A percentile compares a stretch with the other conserved stretches of the same genome.
These are phyloP conservation scores for Tauraco erythrolophus DNA, from an alignment of 2,113 vertebrate species.

Conservation along the genomic window DNA sequence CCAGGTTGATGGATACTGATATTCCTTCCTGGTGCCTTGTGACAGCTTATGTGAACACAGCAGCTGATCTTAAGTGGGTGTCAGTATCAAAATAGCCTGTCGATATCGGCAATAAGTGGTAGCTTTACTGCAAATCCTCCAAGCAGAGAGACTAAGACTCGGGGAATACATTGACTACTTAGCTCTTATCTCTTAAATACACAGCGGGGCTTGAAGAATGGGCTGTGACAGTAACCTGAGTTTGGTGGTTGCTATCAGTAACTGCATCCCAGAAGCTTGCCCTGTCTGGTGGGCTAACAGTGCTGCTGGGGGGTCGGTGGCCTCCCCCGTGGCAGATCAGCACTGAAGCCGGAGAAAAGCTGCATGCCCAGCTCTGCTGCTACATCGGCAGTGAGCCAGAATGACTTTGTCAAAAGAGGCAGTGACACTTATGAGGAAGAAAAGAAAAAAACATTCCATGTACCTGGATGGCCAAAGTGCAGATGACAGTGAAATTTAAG, in stretches of 20 bases:
- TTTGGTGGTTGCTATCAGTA: neutral
- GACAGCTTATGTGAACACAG: neutral
- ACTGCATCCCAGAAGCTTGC: neutral
- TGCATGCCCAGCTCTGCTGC: neutral
- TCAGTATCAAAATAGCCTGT: constrained; percentile 3
- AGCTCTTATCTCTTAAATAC: neutral
- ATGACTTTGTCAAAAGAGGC: neutral
- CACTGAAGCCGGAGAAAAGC: neutral
- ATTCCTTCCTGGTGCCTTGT: neutral
- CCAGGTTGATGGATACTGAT: neutral
- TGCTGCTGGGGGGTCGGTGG: neutral
- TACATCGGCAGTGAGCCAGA: neutral
- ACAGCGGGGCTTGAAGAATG: neutral
- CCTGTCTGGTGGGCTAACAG: neutral
- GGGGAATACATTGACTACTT: neutral
- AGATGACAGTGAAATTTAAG: neutral
- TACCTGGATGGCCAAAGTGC: neutral
- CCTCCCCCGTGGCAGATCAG: neutral
- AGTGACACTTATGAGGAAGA: neutral
- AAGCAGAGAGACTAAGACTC: neutral
- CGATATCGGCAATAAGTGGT: neutral
- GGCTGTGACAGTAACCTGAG: rapidly evolving
- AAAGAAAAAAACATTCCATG: neutral
- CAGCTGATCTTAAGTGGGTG: neutral
- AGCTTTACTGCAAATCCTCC: neutral